Base-by-base conservation (phyloP, 2,113 vertebrate species). In the Aldabrachelys gigantea region DNA sequence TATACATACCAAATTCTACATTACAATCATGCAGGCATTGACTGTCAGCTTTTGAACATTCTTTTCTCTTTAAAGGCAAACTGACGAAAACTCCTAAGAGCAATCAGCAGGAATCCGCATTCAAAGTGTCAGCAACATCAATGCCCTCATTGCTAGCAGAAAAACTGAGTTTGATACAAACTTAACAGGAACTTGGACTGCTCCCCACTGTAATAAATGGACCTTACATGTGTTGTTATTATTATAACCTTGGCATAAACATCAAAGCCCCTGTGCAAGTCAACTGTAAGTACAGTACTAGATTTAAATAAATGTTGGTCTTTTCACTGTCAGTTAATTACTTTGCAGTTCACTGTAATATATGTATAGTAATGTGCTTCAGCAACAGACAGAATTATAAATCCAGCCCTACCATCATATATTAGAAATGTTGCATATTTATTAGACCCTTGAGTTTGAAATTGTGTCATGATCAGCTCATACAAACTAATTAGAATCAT, bases 301-400 rank as follows among this genome's bases (percentile, higher is more conserved):
- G 79, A 90, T 94, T 94, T 94, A 96, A 92, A 94, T 90, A 93
- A 96, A 96, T 94, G 44, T 94, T 80, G 81, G 92, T 57, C 62
- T 94, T 93, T 86, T 84, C 54, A 72, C 54, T 65, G 87, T 47
- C 91, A 85, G 59, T 92, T 95, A 92, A 96, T 97, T 75, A 92
- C 47, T 94, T 94, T 79, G 47, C 83, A 89, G 62, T 87, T 97
- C 69, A 57, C 90, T 97, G 82, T 83, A 91, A 90, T 96, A 90
- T 95, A 82, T 85, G 69, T 85, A 47, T 79, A 80, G 47, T 82
- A 96, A 86, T 87, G 53, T 91, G 62, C 89, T 94, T 82, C 90
- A 96, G 57, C 72, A 96, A 96, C 29, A 95, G 49, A 84, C 88
- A 59, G 52, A 92, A 95, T 88, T 94, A 49, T 38, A 95, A 94